phyloP scores from a whole-genome alignment of 1,140 invertebrate species.

The Hylyphantes graminicola region DNA sequence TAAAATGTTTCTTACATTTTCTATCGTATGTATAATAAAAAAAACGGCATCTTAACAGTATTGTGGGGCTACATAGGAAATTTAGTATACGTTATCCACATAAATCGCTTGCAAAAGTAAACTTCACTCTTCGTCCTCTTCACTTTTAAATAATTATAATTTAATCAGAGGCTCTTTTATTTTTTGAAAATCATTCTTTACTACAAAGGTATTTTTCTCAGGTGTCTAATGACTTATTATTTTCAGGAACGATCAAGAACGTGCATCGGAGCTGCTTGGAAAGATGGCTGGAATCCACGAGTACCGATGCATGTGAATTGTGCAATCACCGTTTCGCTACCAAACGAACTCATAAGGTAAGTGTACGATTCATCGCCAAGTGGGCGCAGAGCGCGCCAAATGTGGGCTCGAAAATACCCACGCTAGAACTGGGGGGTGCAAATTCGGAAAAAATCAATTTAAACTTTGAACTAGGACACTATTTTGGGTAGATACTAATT shows the following conservation, averaged over 20 bases:
- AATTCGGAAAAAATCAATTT: neutral
- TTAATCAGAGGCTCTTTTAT: neutral
- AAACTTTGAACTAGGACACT: neutral
- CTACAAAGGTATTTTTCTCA: neutral
- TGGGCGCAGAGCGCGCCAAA: too few species aligned
- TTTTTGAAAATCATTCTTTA: neutral
- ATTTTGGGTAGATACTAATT: neutral
- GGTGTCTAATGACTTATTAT: neutral
- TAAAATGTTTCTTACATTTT: too few species aligned
- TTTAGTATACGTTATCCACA: too few species aligned
- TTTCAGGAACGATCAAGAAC: conserved; percentile 74
- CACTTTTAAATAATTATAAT: too few species aligned
- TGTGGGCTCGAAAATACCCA: too few species aligned
- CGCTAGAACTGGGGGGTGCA: neutral
- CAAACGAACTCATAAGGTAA: conserved; percentile 32
- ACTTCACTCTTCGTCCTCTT: too few species aligned
- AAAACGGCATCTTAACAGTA: too few species aligned
- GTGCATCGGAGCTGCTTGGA: conserved; percentile 77
- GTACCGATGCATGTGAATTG: conserved; percentile 73
- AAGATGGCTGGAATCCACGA: conserved; percentile 74
- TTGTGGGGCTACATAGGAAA: too few species aligned
- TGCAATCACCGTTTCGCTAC: conserved; percentile 71
- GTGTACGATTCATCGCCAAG: too few species aligned
- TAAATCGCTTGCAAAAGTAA: too few species aligned
- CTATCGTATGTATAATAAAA: too few species aligned